Evolutionary conservation across 2,113 vertebrate genomes (phyloP).

Genomic region (Corvus hawaiiensis): DNA sequence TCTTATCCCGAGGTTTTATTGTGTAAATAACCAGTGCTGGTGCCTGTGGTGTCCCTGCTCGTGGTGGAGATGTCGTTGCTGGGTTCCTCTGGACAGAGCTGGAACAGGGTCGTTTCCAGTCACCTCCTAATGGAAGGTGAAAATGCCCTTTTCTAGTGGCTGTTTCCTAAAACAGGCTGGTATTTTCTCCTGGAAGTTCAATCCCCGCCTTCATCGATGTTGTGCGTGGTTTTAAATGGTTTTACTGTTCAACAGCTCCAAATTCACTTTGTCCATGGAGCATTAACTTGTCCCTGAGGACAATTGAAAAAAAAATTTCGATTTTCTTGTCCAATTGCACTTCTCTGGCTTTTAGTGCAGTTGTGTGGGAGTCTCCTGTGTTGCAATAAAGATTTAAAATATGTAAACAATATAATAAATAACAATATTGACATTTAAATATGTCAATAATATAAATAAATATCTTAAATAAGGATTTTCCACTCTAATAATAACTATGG

Average conservation of each 20-base stretch:
- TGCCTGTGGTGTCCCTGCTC: not conserved
- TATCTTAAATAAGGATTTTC: not conserved
- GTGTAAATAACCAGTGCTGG: not conserved
- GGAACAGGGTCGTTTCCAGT: not conserved
- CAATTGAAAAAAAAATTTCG: not conserved
- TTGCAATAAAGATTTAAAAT: not conserved
- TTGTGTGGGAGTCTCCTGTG: not conserved
- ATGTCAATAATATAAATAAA: not conserved
- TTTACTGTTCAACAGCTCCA: not conserved
- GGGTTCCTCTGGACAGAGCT: not conserved
- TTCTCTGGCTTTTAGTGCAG: not conserved
- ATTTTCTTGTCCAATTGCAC: not conserved
- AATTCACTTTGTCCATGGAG: not conserved
- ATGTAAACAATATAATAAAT: not conserved
- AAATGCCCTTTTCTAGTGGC: not conserved
- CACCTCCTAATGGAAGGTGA: not conserved
- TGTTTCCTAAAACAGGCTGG: not conserved
- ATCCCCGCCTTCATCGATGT: fast-evolving
- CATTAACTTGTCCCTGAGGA: not conserved
- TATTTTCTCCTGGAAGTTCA: not conserved
- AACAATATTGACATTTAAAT: not conserved
- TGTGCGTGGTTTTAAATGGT: not conserved
- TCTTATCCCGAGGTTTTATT: not conserved
- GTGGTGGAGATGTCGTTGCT: not conserved
- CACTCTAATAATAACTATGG: not conserved